phyloP scores from a whole-genome alignment of 2,888 invertebrate species.

The Tryphoninae sp. region DNA sequence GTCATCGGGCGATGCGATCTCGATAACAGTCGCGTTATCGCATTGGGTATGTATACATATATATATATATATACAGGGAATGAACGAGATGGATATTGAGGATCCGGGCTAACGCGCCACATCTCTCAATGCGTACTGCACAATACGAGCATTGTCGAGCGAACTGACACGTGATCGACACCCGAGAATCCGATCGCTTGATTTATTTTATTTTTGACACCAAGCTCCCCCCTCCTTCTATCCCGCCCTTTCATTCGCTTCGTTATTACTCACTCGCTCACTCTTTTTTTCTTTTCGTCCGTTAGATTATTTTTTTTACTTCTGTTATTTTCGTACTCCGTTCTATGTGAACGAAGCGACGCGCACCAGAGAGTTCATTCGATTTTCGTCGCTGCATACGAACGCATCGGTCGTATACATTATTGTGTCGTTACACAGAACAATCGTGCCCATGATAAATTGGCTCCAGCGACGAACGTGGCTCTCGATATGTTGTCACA shows the following conservation, averaged over 20 bases:
- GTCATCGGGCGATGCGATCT: constrained; percentile 71
- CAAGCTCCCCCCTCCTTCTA: neutral
- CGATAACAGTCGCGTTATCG: constrained; percentile 71
- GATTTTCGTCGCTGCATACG: constrained; percentile 55
- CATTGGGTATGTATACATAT: constrained; percentile 67
- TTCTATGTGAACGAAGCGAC: constrained; percentile 21
- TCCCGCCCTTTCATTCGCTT: constrained; percentile 53
- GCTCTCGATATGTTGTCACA: neutral
- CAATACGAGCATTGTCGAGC: constrained; percentile 73
- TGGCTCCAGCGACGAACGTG: constrained; percentile 25
- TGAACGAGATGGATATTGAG: constrained; percentile 69
- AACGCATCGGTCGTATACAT: constrained; percentile 40
- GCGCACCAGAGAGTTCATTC: constrained; percentile 39
- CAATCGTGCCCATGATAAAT: constrained; percentile 15
- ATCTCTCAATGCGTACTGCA: constrained; percentile 50
- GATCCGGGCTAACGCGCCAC: constrained; percentile 66
- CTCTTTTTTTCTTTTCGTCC: constrained; percentile 26
- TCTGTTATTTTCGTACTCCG: constrained; percentile 29
- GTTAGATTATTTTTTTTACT: constrained; percentile 23
- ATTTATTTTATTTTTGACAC: constrained; percentile 49
- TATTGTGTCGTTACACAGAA: constrained; percentile 1
- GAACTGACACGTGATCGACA: constrained; percentile 73
- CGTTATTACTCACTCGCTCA: constrained; percentile 53
- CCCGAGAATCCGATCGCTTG: constrained; percentile 62
- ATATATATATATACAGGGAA: constrained; percentile 34